A percentile compares a stretch with the other conserved stretches of the same genome.
These are phyloP conservation scores for Channallabes apus DNA, from an alignment of 2,797 vertebrate genomes.

Conservation along the genomic window DNA sequence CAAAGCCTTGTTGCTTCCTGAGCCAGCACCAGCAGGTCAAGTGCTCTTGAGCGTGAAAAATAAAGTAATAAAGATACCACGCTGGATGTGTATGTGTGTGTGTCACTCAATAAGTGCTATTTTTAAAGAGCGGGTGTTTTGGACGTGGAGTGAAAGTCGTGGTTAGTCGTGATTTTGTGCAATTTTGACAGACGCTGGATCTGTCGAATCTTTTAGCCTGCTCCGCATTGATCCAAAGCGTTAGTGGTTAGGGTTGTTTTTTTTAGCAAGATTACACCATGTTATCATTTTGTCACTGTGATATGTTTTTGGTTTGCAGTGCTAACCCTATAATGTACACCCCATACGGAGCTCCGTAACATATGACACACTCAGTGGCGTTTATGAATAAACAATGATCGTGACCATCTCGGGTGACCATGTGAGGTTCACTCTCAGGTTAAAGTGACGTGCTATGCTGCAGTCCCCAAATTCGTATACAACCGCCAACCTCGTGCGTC, in stretches of 20 bases:
- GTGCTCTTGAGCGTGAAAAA: constrained; percentile 41
- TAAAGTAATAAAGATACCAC: constrained; percentile 7
- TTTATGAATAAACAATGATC: constrained; percentile 50
- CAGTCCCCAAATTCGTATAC: background rate
- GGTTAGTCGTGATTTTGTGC: constrained; percentile 2
- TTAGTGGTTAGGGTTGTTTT: background rate
- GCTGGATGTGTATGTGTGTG: constrained; percentile 5
- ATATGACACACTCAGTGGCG: background rate
- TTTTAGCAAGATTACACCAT: background rate
- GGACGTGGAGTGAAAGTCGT: background rate
- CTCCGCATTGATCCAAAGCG: background rate
- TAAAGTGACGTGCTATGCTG: constrained; percentile 30
- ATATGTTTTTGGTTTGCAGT: background rate
- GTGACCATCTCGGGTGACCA: constrained; percentile 38
- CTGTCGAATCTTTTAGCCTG: background rate
- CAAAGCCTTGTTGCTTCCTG: constrained; percentile 52
- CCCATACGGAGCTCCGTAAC: background rate
- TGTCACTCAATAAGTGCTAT: constrained; percentile 30
- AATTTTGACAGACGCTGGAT: background rate
- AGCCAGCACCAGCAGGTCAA: constrained; percentile 46
- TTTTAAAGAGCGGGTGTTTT: background rate
- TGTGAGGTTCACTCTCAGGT: constrained; percentile 46
- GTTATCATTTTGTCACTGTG: background rate
- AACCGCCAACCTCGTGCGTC: background rate
- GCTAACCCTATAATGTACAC: background rate